These are phyloP conservation scores for Callimorpha dominula DNA, from an alignment of 2,888 invertebrate genomes.

Conservation along the genomic window DNA sequence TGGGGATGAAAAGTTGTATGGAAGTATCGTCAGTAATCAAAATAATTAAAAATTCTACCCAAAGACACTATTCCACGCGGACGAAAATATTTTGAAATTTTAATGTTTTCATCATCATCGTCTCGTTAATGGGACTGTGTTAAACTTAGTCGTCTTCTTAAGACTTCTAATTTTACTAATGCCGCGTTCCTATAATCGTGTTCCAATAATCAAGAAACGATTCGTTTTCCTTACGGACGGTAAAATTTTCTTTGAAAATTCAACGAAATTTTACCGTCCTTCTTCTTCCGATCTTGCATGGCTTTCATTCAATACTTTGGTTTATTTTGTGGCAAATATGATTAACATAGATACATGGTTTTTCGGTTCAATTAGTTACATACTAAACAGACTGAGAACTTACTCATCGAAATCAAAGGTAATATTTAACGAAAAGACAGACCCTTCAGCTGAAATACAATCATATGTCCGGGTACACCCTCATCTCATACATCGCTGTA, in stretches of 20 bases:
- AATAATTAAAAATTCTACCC: too few species aligned
- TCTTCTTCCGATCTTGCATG: too few species aligned
- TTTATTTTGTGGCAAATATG: background rate
- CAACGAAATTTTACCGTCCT: too few species aligned
- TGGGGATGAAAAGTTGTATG: too few species aligned
- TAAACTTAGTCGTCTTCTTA: background rate
- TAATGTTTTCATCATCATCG: background rate
- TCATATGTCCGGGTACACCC: conserved; percentile 22
- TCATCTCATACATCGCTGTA: conserved; percentile 29
- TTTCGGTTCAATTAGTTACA: background rate
- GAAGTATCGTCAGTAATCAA: too few species aligned
- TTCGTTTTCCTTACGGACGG: too few species aligned
- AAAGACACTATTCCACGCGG: too few species aligned
- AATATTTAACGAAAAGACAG: background rate
- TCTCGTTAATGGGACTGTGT: background rate
- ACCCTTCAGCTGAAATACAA: conserved; percentile 1
- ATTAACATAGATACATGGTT: background rate
- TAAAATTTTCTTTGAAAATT: too few species aligned
- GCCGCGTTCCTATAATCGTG: too few species aligned
- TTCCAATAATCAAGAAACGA: too few species aligned
- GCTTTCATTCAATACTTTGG: background rate
- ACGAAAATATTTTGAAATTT: background rate
- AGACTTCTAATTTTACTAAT: background rate
- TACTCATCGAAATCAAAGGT: background rate
- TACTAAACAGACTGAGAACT: background rate